Conservation (phyloP, 1,140 invertebrate genomes). For the Drosophila erecta region DNA sequence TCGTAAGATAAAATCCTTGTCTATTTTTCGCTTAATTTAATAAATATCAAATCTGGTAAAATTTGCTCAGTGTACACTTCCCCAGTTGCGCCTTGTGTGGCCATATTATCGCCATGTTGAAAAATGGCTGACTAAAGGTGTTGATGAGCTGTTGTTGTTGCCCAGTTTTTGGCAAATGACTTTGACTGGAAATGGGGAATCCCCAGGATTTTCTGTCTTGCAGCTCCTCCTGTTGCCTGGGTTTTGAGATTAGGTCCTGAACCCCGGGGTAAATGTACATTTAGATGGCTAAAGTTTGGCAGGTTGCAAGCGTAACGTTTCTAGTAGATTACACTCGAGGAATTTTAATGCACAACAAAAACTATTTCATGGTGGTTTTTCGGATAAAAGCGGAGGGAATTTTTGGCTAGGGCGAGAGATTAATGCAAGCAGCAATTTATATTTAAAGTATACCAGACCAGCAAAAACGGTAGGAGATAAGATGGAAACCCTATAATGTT, state of each 20-base stretch:
- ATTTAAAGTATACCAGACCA: constrained; percentile 19
- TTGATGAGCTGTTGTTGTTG: constrained; percentile 73
- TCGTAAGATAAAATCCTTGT: too few species aligned
- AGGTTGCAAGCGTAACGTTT: constrained; percentile 41
- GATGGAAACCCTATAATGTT: background rate
- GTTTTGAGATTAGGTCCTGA: constrained; percentile 48
- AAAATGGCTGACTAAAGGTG: constrained; percentile 79
- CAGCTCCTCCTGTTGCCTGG: constrained; percentile 14
- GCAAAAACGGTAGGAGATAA: background rate
- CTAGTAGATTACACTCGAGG: constrained; percentile 52
- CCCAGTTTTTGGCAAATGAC: constrained; percentile 71
- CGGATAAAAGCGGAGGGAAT: constrained; percentile 13
- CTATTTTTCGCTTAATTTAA: too few species aligned
- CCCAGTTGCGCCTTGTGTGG: constrained; percentile 22
- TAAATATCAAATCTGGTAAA: too few species aligned
- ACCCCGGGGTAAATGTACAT: constrained; percentile 9
- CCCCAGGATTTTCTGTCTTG: constrained; percentile 23
- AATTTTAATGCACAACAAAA: constrained; percentile 52
- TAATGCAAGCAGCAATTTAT: constrained; percentile 33
- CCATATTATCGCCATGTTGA: constrained; percentile 57
- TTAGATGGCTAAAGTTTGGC: constrained; percentile 45
- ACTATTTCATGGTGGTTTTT: constrained; percentile 46
- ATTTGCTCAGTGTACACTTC: constrained; percentile 5
- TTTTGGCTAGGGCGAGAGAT: constrained; percentile 14
- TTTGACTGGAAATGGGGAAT: constrained; percentile 51